A percentile compares a stretch with the other conserved stretches of the same genome.
Conservation (phyloP, 1,140 invertebrate species). For the Sinonovacula constricta region DNA sequence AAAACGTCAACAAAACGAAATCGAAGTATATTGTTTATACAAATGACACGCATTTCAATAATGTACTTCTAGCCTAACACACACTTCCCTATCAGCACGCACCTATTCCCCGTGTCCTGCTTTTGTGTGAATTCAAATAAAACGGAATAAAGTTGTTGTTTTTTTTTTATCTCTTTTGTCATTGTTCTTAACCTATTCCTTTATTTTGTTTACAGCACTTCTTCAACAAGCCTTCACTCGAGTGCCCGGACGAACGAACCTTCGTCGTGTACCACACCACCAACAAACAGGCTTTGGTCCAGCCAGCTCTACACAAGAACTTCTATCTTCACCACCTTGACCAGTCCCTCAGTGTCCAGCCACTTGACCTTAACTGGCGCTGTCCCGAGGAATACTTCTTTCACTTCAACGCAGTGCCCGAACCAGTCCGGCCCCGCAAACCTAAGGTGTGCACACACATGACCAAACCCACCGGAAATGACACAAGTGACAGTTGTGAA, state of each 20-base stretch:
- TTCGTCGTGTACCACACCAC: slow-evolving; percentile 28
- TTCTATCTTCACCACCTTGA: slow-evolving; percentile 42
- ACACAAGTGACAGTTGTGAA: background rate
- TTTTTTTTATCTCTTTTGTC: background rate
- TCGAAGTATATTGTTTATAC: too few relatives aligned
- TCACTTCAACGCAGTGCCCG: slow-evolving; percentile 28
- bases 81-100: too few relatives aligned
- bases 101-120: too few relatives aligned
- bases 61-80: too few relatives aligned
- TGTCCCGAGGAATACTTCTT: slow-evolving; percentile 50
- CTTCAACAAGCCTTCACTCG: background rate
- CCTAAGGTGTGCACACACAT: slow-evolving; percentile 12
- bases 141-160: too few relatives aligned
- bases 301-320: slow-evolving; percentile 39
- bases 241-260: slow-evolving; percentile 12
- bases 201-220: too few relatives aligned
- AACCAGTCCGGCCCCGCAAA: background rate
- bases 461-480: background rate
- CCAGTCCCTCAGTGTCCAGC: slow-evolving; percentile 19
- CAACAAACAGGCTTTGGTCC: slow-evolving; percentile 14
- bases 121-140: too few relatives aligned
- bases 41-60: too few relatives aligned
- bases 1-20: too few relatives aligned
- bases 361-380: slow-evolving; percentile 39
- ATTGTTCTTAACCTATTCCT: too few relatives aligned